Evolutionary conservation across 2,797 vertebrate species (phyloP), one percentile per base, ranked within the genome.

Genomic region (Amphiprion clarkii): DNA sequence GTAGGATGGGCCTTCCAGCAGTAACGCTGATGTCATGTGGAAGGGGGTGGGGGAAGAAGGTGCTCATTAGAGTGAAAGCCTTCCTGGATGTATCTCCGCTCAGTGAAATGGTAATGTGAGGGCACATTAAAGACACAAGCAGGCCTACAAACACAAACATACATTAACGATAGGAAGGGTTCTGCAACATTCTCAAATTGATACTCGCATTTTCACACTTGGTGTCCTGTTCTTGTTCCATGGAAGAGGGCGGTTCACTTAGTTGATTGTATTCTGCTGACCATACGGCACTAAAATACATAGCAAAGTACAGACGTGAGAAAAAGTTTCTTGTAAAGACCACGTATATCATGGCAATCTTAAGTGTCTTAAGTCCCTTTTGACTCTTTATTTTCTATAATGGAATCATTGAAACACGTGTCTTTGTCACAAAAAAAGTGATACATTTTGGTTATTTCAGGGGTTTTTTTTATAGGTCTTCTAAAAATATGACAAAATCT

Each of bases 1-100:
- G 44, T 27, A 36, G 16, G 40, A 19, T 52, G 52, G 56, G 40
- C 29, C 12, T 40, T 23, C 67, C 66, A 72, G 75, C 44, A 55
- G 42, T 56, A 65, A 58, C n/a, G 61, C 55, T 84, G 83, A 82
- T 74, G 69, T 88, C 71, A 84, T 72, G 54, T 61, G 36, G 54
- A 58, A 65, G 60, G 21, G 58, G 51, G 29, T 2, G 36, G 52
- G 27, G 53, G 40, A 51, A 49, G 60, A 62, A 57, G 48, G 46
- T 36, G 40, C 51, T 88, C 57, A 69, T 83, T 84, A 79, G 78
- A 79, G 65, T 70, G 58, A 83, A 83, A 87, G 87, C 67, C 17
- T 79, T 58, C 51, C 49, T 8, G 31, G 67, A 79, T 62, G 21
- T 44, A 65, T 67, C 55, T 78, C 60, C 1, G 31, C 53, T 86